Base-by-base conservation (phyloP, 2,113 vertebrate genomes). In the Anser brachyrhynchus region DNA sequence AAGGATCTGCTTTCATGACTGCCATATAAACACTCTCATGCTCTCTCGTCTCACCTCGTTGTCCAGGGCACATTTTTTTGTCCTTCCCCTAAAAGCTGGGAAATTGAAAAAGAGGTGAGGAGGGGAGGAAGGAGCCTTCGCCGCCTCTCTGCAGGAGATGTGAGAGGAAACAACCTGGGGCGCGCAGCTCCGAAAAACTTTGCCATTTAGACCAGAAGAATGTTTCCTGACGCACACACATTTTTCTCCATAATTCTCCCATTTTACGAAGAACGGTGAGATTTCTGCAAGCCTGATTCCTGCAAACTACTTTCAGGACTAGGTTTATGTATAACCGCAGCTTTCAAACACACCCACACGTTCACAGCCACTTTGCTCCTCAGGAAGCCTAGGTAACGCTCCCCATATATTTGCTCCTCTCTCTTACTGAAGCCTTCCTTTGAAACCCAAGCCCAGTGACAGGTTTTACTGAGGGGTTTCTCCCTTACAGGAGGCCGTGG, bases 401-500 rank as follows among this genome's bases (percentile, higher is more conserved):
- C 14, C 43, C 29, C 2, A 0, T 13, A 8, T 9, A 11, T 59
- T 51, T 44, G 28, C 62, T 37, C 58, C 21, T 1, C 9, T 11
- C 3, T 58, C 28, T 33, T 2, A 51, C 41, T 3, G 58, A 37
- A 31, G 13, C 23, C 37, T 51, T 26, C 23, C 33, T 66, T 4
- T 14, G 46, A 1, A 0, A 1, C 4, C 22, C 7, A 1, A 17
- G 33, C 57, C 66, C 23, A 35, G 61, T 0, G 1, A 12, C n/a
- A 29, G 78, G 19, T 6, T 31, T 83, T 44, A 19, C 31, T 19
- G 57, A 11, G 28, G 43, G 29, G 3, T 8, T 64, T n/a, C 37
- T 46, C 52, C 29, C 25, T 35, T 6, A 3, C 10, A 51, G 18
- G 11, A 0, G 1, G 8, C 29, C 2, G 0, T 0, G 0, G 57